Conservation (phyloP, 2,888 invertebrate genomes). For the Tetheella fluctuosa region DNA sequence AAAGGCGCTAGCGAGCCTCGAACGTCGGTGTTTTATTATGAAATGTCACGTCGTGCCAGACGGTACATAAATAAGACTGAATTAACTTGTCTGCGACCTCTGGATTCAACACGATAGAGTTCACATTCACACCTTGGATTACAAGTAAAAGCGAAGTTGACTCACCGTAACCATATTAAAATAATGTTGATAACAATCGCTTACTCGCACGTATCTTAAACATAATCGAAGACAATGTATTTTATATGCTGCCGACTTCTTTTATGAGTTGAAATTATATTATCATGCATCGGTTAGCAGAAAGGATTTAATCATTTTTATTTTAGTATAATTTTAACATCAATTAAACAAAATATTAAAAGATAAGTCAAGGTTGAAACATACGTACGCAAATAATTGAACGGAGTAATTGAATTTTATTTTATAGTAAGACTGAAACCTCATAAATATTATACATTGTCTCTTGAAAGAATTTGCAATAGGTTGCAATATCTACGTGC, state of each 20-base stretch:
- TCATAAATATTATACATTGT: not conserved
- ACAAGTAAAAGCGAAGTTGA: slow-evolving; percentile 26
- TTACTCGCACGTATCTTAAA: not conserved
- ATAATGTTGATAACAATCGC: slow-evolving; percentile 15
- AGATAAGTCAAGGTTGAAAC: not conserved
- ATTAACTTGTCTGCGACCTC: slow-evolving; percentile 81
- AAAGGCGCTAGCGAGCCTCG: slow-evolving; percentile 56
- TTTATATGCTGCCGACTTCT: not conserved
- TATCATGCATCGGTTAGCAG: not conserved
- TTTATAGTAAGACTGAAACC: not conserved
- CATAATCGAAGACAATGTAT: not conserved
- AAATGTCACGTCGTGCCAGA: slow-evolving; percentile 79
- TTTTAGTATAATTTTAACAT: not conserved
- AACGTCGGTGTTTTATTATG: slow-evolving; percentile 73
- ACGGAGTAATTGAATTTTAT: not conserved
- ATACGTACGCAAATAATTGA: not conserved
- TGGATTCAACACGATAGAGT: slow-evolving; percentile 59
- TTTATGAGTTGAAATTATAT: not conserved
- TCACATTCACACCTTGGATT: slow-evolving; percentile 62
- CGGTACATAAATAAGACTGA: slow-evolving; percentile 80
- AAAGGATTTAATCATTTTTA: not conserved
- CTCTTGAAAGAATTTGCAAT: not conserved
- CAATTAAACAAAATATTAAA: not conserved
- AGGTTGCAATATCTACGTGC: not conserved
- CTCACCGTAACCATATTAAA: slow-evolving; percentile 15